These are phyloP conservation scores for Acridotheres tristis DNA, from an alignment of 2,797 vertebrate genomes.

Conservation along the genomic window DNA sequence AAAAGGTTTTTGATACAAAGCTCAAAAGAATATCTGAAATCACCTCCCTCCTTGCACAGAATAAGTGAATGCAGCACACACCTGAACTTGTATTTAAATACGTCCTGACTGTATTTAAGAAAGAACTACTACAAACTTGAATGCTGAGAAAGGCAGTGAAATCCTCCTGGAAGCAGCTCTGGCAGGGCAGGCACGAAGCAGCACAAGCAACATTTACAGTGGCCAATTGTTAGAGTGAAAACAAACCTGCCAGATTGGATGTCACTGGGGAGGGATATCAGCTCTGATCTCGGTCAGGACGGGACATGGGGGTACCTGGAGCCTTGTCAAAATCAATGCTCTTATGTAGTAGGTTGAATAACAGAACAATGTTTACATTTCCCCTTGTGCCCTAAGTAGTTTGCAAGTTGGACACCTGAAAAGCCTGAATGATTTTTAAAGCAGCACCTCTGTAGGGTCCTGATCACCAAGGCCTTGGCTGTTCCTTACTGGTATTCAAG, in stretches of 20 bases:
- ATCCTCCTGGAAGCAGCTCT: neutral
- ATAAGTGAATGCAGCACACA: neutral
- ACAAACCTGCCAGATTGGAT: conserved; percentile 73
- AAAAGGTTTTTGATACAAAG: neutral
- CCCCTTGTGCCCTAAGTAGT: conserved; percentile 61
- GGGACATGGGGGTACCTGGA: conserved; percentile 69
- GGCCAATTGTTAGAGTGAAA: conserved; percentile 77
- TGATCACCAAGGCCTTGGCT: conserved; percentile 30
- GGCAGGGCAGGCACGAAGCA: conserved; percentile 14
- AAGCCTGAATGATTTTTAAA: conserved; percentile 59
- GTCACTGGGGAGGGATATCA: conserved; percentile 72
- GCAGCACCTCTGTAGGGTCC: conserved; percentile 35
- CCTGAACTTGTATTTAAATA: neutral
- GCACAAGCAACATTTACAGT: conserved; percentile 55
- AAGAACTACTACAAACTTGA: neutral
- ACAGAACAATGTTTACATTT: conserved; percentile 79
- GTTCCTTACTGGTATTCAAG: neutral
- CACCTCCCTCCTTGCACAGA: neutral
- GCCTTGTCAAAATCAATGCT: conserved; percentile 76
- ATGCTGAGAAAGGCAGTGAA: neutral
- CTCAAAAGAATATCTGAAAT: neutral
- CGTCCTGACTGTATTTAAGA: neutral
- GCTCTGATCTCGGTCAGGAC: conserved; percentile 69
- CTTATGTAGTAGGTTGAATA: conserved; percentile 78
- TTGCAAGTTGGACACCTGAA: conserved; percentile 48